Evolutionary conservation across 2,113 vertebrate species (phyloP).

Genomic region (Casuarius casuarius): DNA sequence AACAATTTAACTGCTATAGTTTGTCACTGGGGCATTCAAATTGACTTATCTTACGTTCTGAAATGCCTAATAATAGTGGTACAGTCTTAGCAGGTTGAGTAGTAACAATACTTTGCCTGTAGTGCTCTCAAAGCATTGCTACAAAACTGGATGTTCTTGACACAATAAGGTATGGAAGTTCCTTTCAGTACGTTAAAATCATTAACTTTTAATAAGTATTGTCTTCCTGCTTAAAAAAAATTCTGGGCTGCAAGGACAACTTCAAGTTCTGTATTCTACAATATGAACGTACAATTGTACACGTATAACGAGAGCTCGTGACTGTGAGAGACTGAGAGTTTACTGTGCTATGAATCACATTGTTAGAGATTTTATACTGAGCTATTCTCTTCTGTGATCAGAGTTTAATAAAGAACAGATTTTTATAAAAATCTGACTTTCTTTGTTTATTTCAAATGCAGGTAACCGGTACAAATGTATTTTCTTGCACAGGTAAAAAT

Average conservation of each 20-base stretch:
- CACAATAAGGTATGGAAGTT: background rate
- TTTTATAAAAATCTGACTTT: background rate
- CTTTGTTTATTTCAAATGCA: background rate
- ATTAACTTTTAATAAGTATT: background rate
- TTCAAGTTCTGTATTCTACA: background rate
- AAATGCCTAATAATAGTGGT: accelerated
- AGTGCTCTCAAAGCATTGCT: background rate
- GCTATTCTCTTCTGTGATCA: constrained; percentile 2
- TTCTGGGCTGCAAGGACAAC: background rate
- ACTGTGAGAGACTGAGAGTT: background rate
- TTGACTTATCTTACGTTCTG: background rate
- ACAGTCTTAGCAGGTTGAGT: background rate
- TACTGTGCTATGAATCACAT: background rate
- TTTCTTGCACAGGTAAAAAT: background rate
- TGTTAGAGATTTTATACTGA: constrained; percentile 39
- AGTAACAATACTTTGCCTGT: background rate
- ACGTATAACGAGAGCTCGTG: background rate
- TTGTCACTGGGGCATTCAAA: background rate
- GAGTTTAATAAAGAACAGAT: constrained; percentile 32
- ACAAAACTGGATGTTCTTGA: background rate
- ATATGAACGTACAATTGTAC: background rate
- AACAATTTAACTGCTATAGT: background rate
- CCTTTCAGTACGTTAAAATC: background rate
- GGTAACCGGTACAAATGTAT: background rate
- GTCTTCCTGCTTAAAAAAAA: background rate